Percentiles rank a stretch among this genome's conserved stretches.
Evolutionary conservation across 2,888 invertebrate genomes (phyloP).

Genomic region (Plutella xylostella): DNA sequence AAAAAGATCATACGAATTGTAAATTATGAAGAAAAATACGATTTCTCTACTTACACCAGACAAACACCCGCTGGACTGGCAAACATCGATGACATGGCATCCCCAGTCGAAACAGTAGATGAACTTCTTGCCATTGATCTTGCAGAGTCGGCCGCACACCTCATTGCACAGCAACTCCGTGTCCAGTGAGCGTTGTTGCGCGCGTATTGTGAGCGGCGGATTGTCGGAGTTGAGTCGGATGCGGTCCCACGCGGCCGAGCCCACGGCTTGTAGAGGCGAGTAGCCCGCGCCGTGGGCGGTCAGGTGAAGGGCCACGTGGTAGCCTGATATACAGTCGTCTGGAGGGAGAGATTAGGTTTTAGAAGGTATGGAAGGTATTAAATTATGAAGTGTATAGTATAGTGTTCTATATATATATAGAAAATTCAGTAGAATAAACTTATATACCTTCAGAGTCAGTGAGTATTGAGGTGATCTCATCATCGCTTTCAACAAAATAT

Average conservation of each 20-base stretch:
- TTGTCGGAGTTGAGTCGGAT: slow-evolving; percentile 19
- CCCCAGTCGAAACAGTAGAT: slow-evolving; percentile 69
- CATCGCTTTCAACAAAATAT: slow-evolving; percentile 77
- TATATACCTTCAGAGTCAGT: slow-evolving; percentile 77
- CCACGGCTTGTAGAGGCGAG: slow-evolving; percentile 74
- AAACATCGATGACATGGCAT: slow-evolving; percentile 63
- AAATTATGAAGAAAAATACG: too few species aligned
- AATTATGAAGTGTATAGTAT: too few species aligned
- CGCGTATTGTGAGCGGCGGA: slow-evolving; percentile 40
- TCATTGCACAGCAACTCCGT: slow-evolving; percentile 62
- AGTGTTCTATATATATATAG: too few species aligned
- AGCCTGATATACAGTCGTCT: slow-evolving; percentile 79
- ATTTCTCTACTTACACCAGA: slow-evolving; percentile 56
- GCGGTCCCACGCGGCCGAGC: slow-evolving; percentile 55
- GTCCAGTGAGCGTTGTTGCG: slow-evolving; percentile 55
- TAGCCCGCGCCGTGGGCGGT: slow-evolving; percentile 79
- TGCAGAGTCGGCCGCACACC: slow-evolving; percentile 58
- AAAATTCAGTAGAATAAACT: too few species aligned
- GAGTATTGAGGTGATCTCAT: slow-evolving; percentile 77
- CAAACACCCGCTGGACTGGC: slow-evolving; percentile 61
- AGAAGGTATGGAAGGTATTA: too few species aligned
- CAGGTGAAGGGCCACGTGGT: slow-evolving; percentile 79
- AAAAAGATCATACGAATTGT: too few species aligned
- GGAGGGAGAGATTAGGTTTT: slow-evolving; percentile 12
- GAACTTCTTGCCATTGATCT: slow-evolving; percentile 50